A percentile compares a stretch with the other conserved stretches of the same genome.
phyloP scores from a whole-genome alignment of 1,140 invertebrate genomes.

The Idris sp. region DNA sequence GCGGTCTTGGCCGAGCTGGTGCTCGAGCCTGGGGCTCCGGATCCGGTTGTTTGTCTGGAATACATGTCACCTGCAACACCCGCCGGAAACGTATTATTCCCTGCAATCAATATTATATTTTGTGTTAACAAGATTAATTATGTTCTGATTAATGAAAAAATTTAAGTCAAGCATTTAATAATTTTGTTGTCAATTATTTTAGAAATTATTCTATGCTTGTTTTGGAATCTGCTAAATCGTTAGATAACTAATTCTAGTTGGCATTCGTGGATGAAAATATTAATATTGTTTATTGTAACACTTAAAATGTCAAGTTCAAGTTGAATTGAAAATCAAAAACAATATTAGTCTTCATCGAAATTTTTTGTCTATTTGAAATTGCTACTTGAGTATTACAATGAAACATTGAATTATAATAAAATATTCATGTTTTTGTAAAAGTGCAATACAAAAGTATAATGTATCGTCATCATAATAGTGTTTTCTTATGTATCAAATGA shows the following conservation, averaged over 20 bases:
- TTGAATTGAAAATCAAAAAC: slow-evolving; percentile 8
- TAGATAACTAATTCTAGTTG: too few relatives aligned
- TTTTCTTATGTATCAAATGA: slow-evolving; percentile 1
- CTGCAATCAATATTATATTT: too few relatives aligned
- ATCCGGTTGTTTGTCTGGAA: slow-evolving; percentile 78
- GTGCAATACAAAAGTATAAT: slow-evolving; percentile 11
- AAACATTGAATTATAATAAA: slow-evolving; percentile 19
- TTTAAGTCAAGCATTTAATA: too few relatives aligned
- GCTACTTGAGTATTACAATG: slow-evolving; percentile 19
- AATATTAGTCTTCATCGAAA: too few relatives aligned
- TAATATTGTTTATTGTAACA: too few relatives aligned
- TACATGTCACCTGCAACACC: slow-evolving; percentile 80
- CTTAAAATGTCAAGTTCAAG: too few relatives aligned
- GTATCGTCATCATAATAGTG: slow-evolving; percentile 12
- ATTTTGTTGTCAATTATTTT: too few relatives aligned
- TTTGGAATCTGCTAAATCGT: too few relatives aligned
- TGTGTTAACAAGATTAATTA: too few relatives aligned
- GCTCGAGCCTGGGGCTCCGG: slow-evolving; percentile 78
- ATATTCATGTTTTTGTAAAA: slow-evolving; percentile 2
- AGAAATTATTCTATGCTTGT: too few relatives aligned
- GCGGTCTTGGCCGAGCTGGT: slow-evolving; percentile 78
- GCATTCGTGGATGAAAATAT: too few relatives aligned
- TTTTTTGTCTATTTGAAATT: slow-evolving; percentile 7
- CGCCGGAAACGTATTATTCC: slow-evolving; percentile 32
- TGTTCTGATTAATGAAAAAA: too few relatives aligned